Conservation (phyloP, 2,888 invertebrate genomes). For the Synanthedon andrenaeformis region DNA sequence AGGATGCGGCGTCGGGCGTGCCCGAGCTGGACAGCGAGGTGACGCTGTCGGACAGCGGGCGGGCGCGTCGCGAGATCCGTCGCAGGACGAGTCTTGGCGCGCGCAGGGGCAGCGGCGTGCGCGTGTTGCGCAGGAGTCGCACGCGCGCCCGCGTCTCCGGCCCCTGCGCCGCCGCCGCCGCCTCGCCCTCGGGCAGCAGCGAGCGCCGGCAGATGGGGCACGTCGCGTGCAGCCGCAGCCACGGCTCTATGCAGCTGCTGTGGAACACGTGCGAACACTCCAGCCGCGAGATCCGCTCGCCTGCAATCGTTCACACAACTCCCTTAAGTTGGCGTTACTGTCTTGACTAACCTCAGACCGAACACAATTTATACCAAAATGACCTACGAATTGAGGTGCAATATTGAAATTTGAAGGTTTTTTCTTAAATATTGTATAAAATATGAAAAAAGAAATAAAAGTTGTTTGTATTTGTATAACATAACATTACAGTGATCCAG, state of each 20-base stretch:
- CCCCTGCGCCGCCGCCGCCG: conserved; percentile 1
- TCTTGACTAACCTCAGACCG: no score
- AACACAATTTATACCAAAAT: no score
- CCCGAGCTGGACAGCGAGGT: conserved; percentile 10
- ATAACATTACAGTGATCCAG: no score
- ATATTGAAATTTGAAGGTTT: no score
- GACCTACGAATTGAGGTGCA: no score
- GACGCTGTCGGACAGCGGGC: conserved; percentile 4
- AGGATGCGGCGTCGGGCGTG: conserved; percentile 17
- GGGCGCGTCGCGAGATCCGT: conserved; percentile 2
- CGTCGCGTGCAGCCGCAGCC: conserved; percentile 96
- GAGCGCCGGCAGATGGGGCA: conserved; percentile 94
- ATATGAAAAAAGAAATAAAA: no score
- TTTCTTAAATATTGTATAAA: no score
- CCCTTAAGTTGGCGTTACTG: background rate
- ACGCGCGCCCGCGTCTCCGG: conserved; percentile 24
- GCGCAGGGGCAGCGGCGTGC: background rate
- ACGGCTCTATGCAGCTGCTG: conserved; percentile 91
- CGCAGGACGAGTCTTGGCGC: background rate
- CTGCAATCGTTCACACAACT: conserved; percentile 24
- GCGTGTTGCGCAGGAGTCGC: background rate
- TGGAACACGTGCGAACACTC: conserved; percentile 94
- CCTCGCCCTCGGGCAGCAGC: conserved; percentile 44
- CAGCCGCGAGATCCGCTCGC: conserved; percentile 82
- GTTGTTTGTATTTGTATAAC: no score